phyloP scores from a whole-genome alignment of 2,888 invertebrate genomes.

The Acanthoscelides obtectus region DNA sequence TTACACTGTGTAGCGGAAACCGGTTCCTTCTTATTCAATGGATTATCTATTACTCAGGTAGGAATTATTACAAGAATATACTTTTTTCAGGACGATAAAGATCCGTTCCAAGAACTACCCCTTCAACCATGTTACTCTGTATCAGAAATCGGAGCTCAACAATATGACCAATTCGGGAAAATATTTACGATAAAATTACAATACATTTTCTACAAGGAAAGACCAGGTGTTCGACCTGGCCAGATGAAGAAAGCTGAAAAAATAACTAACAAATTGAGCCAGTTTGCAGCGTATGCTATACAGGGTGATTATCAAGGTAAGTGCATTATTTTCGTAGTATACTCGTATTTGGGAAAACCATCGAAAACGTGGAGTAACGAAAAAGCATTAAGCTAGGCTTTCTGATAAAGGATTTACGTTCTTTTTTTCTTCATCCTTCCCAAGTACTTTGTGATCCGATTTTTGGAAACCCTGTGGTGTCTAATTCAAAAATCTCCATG shows the following conservation, averaged over 20 bases:
- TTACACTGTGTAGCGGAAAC: no score
- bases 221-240: slow-evolving; percentile 92
- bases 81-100: slow-evolving; percentile 50
- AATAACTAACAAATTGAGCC: slow-evolving; percentile 83
- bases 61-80: no score
- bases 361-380: no score
- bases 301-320: slow-evolving; percentile 83
- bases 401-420: no score
- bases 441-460: no score
- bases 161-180: slow-evolving; percentile 98
- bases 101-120: slow-evolving; percentile 92
- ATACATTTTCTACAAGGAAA: slow-evolving; percentile 96
- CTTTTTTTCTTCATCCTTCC: no score
- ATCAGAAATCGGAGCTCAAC: slow-evolving; percentile 92
- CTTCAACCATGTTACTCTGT: slow-evolving; percentile 93
- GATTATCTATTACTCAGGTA: no score
- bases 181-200: slow-evolving; percentile 97
- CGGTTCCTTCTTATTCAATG: no score
- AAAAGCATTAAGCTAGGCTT: no score
- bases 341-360: no score
- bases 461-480: no score
- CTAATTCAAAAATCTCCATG: no score
- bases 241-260: slow-evolving; percentile 92
- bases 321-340: neutral
- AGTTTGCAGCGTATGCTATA: slow-evolving; percentile 91